Evolutionary conservation across 2,113 vertebrate genomes (phyloP), one percentile per base, ranked within the genome.

Genomic region (Rana temporaria): DNA sequence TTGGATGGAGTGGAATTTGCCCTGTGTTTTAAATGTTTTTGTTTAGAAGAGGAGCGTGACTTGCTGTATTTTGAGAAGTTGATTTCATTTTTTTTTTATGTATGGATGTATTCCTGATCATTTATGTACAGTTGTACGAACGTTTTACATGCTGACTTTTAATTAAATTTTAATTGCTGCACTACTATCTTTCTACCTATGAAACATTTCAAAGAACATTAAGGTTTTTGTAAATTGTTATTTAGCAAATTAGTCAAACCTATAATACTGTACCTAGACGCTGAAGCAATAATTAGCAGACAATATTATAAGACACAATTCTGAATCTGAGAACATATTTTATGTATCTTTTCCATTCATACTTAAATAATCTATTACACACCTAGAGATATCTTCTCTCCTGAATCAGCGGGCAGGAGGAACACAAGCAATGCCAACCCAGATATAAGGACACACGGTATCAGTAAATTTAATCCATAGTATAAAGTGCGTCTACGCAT

Each of bases 381-480:
- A 92, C 91, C 91, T 82, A 92, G 82, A 78, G 89, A 92, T 86
- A 92, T 97, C 89, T 97, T 97, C 84, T 97, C 96, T 76, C 96
- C 96, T 0, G 96, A 97, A 90, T 97, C 96, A 52, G 96, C 96
- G 19, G 96, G 96, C 73, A 97, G 89, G 83, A 97, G 92, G 87
- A 97, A 97, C 70, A 96, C 96, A 60, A 96, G 93, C 84, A 97
- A 87, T 4, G 96, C 95, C 85, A 97, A 90, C 19, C 95, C 95
- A 6, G 96, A 96, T 88, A 97, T 97, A 57, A 97, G 94, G 83
- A 97, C 92, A 0, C 96, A 97, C 24, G 96, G 96, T 88, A 97
- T 95, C 42, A 97, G 93, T 62, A 97, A 89, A 87, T 97, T 97
- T 83, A 97, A 93, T 34, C 95, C 95, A 1, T 97, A 97, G 90